Base-by-base conservation (phyloP, 92 coral and sea anemone genomes). In the Ricordea florida region DNA sequence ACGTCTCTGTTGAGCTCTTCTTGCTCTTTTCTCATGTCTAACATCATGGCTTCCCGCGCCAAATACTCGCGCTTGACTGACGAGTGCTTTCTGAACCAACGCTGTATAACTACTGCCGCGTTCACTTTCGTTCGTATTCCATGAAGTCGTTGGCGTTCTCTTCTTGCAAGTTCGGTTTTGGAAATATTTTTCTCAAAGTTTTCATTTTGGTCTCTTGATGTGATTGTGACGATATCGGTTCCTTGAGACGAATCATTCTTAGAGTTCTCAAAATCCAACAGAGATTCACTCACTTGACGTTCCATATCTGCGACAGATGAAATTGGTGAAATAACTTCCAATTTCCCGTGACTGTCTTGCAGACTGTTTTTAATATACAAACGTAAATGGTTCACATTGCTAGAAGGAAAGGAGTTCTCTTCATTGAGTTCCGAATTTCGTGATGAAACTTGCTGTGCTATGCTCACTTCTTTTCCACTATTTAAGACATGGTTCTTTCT, bases 71-170 rank as follows among this genome's bases (percentile, higher is more conserved):
- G 83, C 7, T 55, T 60, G 8, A 55, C 52, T 21, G 46, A 23
- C n/a, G 38, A 59, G 48, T 63, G 41, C 41, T 79, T 81, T 9
- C 97, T 74, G 69, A 82, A 94, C 83, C 85, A 87, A 15, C 85
- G 75, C 38, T 94, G 98, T 44, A 94, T 79, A 16, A 64, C 22
- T 6, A 85, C 58, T 0, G 98, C 98, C 14, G 98, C 98, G 32
- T 91, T 80, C 42, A 92, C 88, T 72, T 94, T 94, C 20, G 62
- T 74, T 27, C 98, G 97, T 26, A 94, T 80, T 24, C 82, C 53
- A 25, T 82, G 62, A 62, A 93, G 84, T 16, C 98, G 81, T 40
- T 91, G 82, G 44, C 90, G 84, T 33, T 94, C 94, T 33, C 44
- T 73, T 5, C 98, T 88, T 52, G 83, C 83, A 27, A 20, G 80